These are phyloP conservation scores for Lissonota sp. DNA, from an alignment of 2,888 invertebrate genomes.

Conservation along the genomic window DNA sequence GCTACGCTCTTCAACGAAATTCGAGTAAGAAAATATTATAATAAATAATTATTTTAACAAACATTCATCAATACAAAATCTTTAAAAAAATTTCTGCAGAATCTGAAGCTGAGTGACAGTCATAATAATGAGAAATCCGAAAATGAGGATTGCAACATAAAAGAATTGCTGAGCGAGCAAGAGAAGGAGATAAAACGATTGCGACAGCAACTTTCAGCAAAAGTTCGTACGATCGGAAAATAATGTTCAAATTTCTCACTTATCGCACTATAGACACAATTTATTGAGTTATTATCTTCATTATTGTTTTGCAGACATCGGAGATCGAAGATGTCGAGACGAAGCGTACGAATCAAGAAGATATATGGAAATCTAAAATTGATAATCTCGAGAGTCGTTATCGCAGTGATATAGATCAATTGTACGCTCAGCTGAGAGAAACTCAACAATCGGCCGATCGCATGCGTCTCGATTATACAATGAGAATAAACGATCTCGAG, in stretches of 20 bases:
- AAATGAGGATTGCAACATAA: constrained; percentile 81
- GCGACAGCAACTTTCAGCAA: constrained; percentile 84
- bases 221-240: constrained; percentile 52
- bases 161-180: constrained; percentile 85
- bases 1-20: not conserved
- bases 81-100: constrained; percentile 64
- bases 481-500: constrained; percentile 77
- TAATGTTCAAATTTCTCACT: constrained; percentile 22
- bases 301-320: constrained; percentile 70
- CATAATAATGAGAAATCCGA: constrained; percentile 55
- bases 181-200: constrained; percentile 85
- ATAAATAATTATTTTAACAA: not conserved
- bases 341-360: constrained; percentile 77
- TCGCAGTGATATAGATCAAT: constrained; percentile 76
- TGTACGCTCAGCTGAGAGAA: constrained; percentile 76
- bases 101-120: constrained; percentile 71
- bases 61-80: too few relatives aligned
- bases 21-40: not conserved
- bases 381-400: constrained; percentile 78
- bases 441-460: constrained; percentile 74
- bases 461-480: constrained; percentile 77
- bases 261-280: constrained; percentile 10
- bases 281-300: constrained; percentile 11
- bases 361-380: constrained; percentile 80
- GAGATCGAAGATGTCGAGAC: constrained; percentile 76